phyloP scores from a whole-genome alignment of 2,888 invertebrate genomes.

The Patella depressa region DNA sequence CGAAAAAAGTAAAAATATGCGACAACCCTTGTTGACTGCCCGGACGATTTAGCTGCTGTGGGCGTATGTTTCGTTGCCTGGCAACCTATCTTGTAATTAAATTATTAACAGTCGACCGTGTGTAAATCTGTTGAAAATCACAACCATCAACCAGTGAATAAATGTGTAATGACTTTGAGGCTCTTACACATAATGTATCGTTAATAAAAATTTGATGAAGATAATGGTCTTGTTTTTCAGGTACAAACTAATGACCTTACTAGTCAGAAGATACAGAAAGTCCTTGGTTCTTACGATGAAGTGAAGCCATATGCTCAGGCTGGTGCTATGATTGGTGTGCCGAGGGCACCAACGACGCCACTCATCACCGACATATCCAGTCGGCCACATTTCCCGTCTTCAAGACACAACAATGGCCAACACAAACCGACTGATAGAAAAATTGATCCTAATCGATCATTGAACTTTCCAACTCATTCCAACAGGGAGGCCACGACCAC shows the following conservation, averaged over 20 bases:
- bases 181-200: too few relatives aligned
- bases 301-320: neutral
- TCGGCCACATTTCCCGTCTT: neutral
- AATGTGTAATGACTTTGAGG: too few relatives aligned
- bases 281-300: neutral
- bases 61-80: too few relatives aligned
- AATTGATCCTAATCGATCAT: conserved; percentile 1
- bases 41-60: too few relatives aligned
- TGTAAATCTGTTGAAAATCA: too few relatives aligned
- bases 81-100: too few relatives aligned
- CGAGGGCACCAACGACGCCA: neutral
- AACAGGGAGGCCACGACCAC: neutral
- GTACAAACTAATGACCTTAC: neutral
- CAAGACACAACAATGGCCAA: neutral
- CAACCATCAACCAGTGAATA: too few relatives aligned
- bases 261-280: neutral
- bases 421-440: neutral
- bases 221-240: too few relatives aligned
- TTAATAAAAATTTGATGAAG: too few relatives aligned
- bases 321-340: neutral
- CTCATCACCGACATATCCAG: neutral
- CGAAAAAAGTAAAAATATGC: too few relatives aligned
- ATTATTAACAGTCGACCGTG: too few relatives aligned
- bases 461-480: neutral
- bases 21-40: too few relatives aligned